Conservation (phyloP, 1,140 invertebrate species). For the Luehdorfia chinensis region DNA sequence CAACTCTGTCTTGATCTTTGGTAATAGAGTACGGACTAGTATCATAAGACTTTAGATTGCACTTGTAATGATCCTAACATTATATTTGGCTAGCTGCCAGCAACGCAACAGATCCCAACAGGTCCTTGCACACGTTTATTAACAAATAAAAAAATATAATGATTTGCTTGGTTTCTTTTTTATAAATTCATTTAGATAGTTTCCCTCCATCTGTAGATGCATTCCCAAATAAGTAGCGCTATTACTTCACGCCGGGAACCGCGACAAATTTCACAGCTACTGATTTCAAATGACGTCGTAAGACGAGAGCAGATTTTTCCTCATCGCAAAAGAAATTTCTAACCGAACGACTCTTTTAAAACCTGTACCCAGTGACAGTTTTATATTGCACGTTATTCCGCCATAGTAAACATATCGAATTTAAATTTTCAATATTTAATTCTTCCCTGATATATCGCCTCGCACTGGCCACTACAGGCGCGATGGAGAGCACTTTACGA, state of each 20-base stretch:
- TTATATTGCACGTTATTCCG: constrained; percentile 32
- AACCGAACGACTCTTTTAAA: constrained; percentile 50
- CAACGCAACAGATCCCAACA: too few relatives aligned
- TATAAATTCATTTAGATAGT: too few relatives aligned
- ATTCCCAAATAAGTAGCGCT: constrained; percentile 27
- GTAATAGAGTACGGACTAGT: too few relatives aligned
- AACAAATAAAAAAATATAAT: too few relatives aligned
- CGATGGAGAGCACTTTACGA: constrained; percentile 8
- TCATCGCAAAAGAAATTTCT: constrained; percentile 52
- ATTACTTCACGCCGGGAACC: constrained; percentile 38
- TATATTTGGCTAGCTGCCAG: too few relatives aligned
- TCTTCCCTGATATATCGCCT: background rate
- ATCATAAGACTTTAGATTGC: too few relatives aligned
- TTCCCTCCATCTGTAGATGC: too few relatives aligned
- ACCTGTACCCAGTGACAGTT: constrained; percentile 43
- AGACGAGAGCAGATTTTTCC: constrained; percentile 57
- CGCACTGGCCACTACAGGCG: constrained; percentile 4
- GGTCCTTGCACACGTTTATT: too few relatives aligned
- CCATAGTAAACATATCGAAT: constrained; percentile 35
- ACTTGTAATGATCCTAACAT: too few relatives aligned
- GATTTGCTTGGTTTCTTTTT: too few relatives aligned
- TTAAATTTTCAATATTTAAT: constrained; percentile 26
- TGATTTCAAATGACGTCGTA: constrained; percentile 62
- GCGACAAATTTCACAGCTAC: constrained; percentile 68
- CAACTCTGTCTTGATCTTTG: too few relatives aligned